phyloP scores from a whole-genome alignment of 64 coral and sea anemone species.

The Montipora sp. region DNA sequence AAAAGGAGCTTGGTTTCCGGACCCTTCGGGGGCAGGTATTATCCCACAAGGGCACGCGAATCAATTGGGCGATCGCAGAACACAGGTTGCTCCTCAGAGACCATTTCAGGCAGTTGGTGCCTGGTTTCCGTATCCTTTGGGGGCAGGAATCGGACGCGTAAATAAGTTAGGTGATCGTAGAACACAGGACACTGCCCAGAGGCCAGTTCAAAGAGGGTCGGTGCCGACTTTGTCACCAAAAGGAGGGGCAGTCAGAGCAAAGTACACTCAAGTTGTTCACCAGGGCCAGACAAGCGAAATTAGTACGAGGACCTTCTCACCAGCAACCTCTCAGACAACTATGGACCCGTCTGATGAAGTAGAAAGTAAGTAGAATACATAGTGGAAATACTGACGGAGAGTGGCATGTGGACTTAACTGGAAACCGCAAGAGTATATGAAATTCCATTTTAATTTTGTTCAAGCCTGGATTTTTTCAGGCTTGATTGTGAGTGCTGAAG shows the following conservation, averaged over 20 bases:
- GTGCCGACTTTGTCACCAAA: not conserved
- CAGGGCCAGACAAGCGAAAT: not conserved
- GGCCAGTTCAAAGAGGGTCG: not conserved
- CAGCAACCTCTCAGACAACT: not conserved
- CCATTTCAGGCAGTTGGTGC: not conserved
- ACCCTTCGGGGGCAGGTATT: slow-evolving; percentile 22
- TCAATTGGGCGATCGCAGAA: slow-evolving; percentile 1
- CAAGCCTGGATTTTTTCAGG: too few species aligned
- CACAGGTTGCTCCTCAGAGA: not conserved
- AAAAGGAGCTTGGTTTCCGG: slow-evolving; percentile 23
- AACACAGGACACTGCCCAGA: not conserved
- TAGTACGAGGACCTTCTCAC: not conserved
- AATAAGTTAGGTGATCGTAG: slow-evolving; percentile 7
- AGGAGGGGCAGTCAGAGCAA: not conserved
- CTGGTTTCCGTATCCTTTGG: slow-evolving; percentile 20
- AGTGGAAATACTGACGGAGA: too few species aligned
- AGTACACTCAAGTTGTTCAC: not conserved
- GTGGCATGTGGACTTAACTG: too few species aligned
- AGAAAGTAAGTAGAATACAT: slow-evolving; percentile 5
- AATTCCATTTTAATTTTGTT: too few species aligned
- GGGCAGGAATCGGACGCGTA: not conserved
- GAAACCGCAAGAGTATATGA: too few species aligned
- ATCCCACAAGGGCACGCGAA: slow-evolving; percentile 2
- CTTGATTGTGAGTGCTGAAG: too few species aligned
- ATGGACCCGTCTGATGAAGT: slow-evolving; percentile 38